phyloP scores from a whole-genome alignment of 2,888 invertebrate species.

The Drosophila mimica region DNA sequence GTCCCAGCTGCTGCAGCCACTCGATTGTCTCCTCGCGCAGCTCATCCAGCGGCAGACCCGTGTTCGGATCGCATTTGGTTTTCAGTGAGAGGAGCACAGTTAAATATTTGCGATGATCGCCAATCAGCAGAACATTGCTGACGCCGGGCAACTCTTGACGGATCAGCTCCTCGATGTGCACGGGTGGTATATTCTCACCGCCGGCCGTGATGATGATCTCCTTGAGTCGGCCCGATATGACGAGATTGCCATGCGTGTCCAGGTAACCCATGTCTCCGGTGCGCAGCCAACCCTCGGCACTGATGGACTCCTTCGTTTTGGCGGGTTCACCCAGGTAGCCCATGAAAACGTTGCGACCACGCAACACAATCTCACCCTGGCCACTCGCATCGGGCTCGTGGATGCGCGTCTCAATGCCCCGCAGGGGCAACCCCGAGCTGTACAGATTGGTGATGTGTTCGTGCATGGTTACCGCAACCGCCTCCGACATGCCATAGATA shows the following conservation, averaged over 20 bases:
- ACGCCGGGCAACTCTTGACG: conserved; percentile 90
- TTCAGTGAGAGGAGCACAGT: conserved; percentile 93
- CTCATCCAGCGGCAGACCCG: conserved; percentile 89
- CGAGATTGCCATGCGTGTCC: conserved; percentile 90
- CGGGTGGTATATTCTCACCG: conserved; percentile 96
- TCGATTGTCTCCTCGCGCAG: conserved; percentile 88
- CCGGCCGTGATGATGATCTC: conserved; percentile 97
- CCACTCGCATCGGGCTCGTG: conserved; percentile 89
- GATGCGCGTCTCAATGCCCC: conserved; percentile 89
- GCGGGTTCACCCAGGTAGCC: conserved; percentile 91
- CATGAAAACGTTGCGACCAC: conserved; percentile 94
- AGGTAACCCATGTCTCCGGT: conserved; percentile 94
- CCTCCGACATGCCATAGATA: conserved; percentile 95
- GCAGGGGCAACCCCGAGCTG: conserved; percentile 89
- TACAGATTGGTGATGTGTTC: conserved; percentile 85
- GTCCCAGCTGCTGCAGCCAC: conserved; percentile 89
- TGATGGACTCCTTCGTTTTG: conserved; percentile 90
- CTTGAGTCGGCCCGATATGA: conserved; percentile 90
- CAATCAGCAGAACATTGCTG: conserved; percentile 93
- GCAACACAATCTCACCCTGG: conserved; percentile 92
- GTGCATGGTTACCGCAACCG: conserved; percentile 88
- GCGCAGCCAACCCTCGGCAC: conserved; percentile 92
- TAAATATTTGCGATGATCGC: conserved; percentile 94
- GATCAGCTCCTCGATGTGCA: conserved; percentile 92
- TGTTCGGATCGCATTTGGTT: conserved; percentile 90